Conservation (phyloP, 2,888 invertebrate species). For the Thysanoteuthis rhombus region DNA sequence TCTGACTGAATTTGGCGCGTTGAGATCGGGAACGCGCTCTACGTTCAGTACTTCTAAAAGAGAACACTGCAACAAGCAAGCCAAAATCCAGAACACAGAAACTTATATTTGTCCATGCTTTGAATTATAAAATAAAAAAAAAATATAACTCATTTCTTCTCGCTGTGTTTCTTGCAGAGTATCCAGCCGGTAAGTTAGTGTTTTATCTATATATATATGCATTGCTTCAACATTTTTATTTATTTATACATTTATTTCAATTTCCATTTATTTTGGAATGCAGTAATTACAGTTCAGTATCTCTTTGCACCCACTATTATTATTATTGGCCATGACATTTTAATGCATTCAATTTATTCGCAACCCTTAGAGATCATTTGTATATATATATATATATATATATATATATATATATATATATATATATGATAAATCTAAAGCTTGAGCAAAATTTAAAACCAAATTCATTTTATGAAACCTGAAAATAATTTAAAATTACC, state of each 20-base stretch:
- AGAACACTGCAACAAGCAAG: not conserved
- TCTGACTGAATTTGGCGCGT: not conserved
- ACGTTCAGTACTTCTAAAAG: not conserved
- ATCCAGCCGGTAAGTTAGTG: conserved; percentile 20
- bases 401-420: conserved; percentile 12
- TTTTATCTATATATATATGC: conserved; percentile 28
- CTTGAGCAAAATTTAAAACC: not conserved
- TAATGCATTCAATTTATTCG: not conserved
- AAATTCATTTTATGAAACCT: not conserved
- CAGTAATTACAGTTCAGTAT: not conserved
- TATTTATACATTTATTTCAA: not conserved
- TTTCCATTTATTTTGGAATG: not conserved
- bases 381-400: not conserved
- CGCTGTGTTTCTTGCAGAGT: conserved; percentile 30
- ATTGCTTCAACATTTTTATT: conserved; percentile 26
- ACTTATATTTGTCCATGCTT: conserved; percentile 12
- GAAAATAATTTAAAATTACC: not conserved
- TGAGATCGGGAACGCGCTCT: not conserved
- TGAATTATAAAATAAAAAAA: not conserved
- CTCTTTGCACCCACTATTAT: conserved; percentile 1
- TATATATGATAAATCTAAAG: not conserved
- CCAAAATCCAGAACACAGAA: not conserved
- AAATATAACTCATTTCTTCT: conserved; percentile 21
- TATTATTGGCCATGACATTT: not conserved
- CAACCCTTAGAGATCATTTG: not conserved